Conservation (phyloP, 2,113 vertebrate species). For the Furnarius figulus region DNA sequence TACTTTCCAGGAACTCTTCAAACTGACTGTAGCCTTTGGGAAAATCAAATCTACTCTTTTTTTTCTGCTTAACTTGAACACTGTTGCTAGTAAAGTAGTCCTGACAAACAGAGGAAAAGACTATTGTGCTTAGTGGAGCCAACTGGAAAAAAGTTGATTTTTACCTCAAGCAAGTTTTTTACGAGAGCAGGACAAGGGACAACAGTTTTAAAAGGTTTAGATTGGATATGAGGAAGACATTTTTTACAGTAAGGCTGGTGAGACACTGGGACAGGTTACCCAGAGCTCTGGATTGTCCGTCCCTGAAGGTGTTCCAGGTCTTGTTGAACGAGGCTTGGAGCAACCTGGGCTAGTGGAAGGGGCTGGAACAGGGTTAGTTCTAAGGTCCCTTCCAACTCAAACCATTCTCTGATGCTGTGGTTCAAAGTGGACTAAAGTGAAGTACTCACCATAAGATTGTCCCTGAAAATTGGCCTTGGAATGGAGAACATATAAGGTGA, state of each 20-base stretch:
- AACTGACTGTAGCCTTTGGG: background rate
- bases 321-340: background rate
- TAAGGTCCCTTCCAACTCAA: background rate
- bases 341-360: background rate
- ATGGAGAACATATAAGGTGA: background rate
- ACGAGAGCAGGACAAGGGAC: background rate
- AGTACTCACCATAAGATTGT: background rate
- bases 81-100: background rate
- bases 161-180: background rate
- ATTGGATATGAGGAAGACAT: no score
- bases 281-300: background rate
- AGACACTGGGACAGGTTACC: background rate
- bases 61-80: background rate
- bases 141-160: background rate
- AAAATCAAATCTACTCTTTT: background rate
- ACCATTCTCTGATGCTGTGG: background rate
- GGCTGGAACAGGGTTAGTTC: background rate
- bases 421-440: background rate
- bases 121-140: background rate
- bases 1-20: background rate
- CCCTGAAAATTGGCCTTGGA: background rate
- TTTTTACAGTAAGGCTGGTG: background rate
- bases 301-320: background rate
- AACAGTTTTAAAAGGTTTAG: background rate
- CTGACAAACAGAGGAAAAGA: background rate